Percentiles rank a stretch among this genome's conserved stretches.
These are phyloP conservation scores for Bucorvus abyssinicus DNA, from an alignment of 2,797 vertebrate genomes.

Conservation along the genomic window DNA sequence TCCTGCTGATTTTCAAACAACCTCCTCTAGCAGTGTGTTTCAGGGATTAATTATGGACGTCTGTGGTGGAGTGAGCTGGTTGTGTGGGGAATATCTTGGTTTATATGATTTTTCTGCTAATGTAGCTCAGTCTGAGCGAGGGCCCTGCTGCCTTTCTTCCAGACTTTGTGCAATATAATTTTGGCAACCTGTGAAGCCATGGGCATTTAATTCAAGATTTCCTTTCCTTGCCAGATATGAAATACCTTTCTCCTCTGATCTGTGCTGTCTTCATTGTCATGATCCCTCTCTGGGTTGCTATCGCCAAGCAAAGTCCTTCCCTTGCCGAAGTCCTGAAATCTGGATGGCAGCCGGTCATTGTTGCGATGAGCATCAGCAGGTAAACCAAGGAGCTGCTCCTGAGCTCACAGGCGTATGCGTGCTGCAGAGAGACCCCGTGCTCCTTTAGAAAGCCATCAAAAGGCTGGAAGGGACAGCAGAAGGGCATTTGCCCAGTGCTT, in stretches of 20 bases:
- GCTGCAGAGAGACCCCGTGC: neutral
- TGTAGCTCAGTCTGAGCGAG: neutral
- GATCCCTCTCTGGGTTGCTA: constrained; percentile 88
- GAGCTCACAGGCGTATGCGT: accelerated
- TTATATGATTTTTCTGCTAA: neutral
- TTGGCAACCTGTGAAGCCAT: neutral
- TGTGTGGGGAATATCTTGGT: neutral
- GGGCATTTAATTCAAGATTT: neutral
- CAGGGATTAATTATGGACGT: constrained; percentile 18
- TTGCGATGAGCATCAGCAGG: constrained; percentile 98
- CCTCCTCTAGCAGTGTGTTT: constrained; percentile 1
- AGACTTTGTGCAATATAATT: neutral
- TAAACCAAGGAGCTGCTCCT: constrained; percentile 44
- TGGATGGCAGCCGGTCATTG: constrained; percentile 92
- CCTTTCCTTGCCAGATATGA: constrained; percentile 74
- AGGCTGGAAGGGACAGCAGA: neutral
- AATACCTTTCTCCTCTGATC: constrained; percentile 85
- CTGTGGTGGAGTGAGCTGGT: neutral
- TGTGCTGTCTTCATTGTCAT: constrained; percentile 85
- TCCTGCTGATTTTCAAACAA: constrained; percentile 9
- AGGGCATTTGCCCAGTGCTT: neutral
- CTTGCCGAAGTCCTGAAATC: constrained; percentile 86
- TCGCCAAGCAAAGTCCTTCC: constrained; percentile 83
- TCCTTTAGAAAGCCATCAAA: neutral
- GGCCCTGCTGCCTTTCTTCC: neutral